Conservation (phyloP, 2,888 invertebrate species). For the Lapara coniferarum region DNA sequence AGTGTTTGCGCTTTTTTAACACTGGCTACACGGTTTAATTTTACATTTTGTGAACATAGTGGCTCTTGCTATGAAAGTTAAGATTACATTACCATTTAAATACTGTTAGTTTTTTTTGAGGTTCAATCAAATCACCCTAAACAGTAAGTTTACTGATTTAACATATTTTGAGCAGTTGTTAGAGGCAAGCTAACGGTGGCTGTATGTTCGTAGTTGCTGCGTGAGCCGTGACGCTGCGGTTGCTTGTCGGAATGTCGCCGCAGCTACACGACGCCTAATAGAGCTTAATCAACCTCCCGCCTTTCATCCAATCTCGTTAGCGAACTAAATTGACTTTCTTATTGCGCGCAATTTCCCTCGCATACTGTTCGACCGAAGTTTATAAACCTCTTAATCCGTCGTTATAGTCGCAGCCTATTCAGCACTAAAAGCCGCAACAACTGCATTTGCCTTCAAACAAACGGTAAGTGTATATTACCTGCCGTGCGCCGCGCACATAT, state of each 20-base stretch:
- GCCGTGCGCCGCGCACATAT: conserved; percentile 57
- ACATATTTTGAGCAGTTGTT: conserved; percentile 39
- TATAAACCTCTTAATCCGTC: conserved; percentile 63
- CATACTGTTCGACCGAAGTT: conserved; percentile 57
- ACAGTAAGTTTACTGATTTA: conserved; percentile 33
- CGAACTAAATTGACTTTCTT: conserved; percentile 73
- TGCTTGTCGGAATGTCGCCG: conserved; percentile 60
- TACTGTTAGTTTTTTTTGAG: background rate
- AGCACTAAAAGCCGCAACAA: conserved; percentile 65
- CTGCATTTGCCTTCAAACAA: conserved; percentile 70
- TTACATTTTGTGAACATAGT: background rate
- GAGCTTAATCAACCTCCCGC: conserved; percentile 71
- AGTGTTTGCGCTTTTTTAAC: background rate
- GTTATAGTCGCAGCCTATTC: conserved; percentile 55
- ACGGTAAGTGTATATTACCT: conserved; percentile 69
- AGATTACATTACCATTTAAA: no score
- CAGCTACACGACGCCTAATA: conserved; percentile 58
- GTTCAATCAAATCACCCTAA: background rate
- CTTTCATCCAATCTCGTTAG: conserved; percentile 74
- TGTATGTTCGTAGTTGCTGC: conserved; percentile 42
- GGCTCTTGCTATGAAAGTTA: no score
- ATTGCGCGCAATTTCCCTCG: conserved; percentile 60
- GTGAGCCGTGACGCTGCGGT: conserved; percentile 55
- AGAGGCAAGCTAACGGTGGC: background rate
- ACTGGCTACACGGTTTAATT: background rate